Conservation (phyloP, 2,888 invertebrate species). For the Plusia festucae region DNA sequence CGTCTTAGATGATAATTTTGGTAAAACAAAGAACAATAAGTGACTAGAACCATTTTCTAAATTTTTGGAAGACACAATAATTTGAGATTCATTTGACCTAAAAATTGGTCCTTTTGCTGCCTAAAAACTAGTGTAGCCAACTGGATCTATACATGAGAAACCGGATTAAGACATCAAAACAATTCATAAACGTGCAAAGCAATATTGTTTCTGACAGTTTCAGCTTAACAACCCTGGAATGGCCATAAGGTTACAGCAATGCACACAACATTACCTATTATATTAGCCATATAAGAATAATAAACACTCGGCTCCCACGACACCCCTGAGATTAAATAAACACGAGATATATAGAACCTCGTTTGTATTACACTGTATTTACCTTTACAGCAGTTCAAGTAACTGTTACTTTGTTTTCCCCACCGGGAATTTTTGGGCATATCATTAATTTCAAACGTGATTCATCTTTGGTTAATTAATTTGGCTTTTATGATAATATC, state of each 20-base stretch:
- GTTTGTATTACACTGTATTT: conserved; percentile 14
- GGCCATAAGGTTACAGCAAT: background rate
- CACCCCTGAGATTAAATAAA: conserved; percentile 18
- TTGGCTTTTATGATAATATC: background rate
- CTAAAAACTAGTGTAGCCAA: background rate
- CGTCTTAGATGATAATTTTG: too few species aligned
- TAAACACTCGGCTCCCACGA: conserved; percentile 20
- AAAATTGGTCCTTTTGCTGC: background rate
- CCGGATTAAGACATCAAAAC: background rate
- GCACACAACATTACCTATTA: conserved; percentile 20
- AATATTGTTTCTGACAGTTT: background rate
- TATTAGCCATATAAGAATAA: conserved; percentile 24
- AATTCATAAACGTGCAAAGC: background rate
- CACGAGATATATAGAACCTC: conserved; percentile 16
- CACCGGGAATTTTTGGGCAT: background rate
- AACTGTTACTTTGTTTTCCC: background rate
- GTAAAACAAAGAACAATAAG: too few species aligned
- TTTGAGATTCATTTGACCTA: too few species aligned
- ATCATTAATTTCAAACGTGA: background rate
- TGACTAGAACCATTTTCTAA: too few species aligned
- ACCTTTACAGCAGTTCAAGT: background rate
- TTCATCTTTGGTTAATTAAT: background rate
- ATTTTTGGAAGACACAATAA: too few species aligned
- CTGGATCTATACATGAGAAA: background rate
- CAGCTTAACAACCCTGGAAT: background rate